Base-by-base conservation (phyloP, 2,113 vertebrate genomes). In the Canis aureus region DNA sequence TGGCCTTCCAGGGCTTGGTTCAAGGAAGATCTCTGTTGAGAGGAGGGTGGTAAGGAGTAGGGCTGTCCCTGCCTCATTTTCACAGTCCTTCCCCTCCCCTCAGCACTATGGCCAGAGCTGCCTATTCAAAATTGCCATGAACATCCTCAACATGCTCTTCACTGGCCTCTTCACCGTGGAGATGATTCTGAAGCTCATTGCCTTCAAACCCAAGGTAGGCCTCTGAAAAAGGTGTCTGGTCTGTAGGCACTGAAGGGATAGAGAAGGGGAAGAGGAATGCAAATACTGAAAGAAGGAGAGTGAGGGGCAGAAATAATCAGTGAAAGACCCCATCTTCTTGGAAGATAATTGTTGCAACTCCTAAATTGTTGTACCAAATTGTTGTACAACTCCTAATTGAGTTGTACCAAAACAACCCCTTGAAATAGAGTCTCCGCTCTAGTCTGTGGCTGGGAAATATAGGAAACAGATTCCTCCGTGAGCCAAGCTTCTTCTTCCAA, bases 131-230 rank as follows among this genome's bases (percentile, higher is more conserved):
- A 99, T 99, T 89, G 99, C 99, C 98, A 99, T 99, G 99, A 99
- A 99, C 87, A 99, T 99, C 97, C 99, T 99, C 98, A 99, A 99
- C 99, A 99, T 99, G 99, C 99, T 99, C 95, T 99, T 99, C 99
- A 99, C 99, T 1, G 99, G 99, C 67, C 99, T 99, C 97, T 99
- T 99, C 99, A 99, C 99, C 1, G 99, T 99, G 94, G 99, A 99
- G 99, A 99, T 99, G 99, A 99, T 99, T 98, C 99, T 99, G 96
- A 99, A 99, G 93, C 98, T 99, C 96, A 99, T 99, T n/a, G 99
- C 99, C 98, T 99, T 99, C 99, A 99, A 99, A 98, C 99, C 99
- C 98, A 99, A 99, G 99, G 99, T 99, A 99, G 90, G 99, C 97
- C 97, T 97, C 93, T 13, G 67, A 89, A 51, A 22, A 0, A 35